Evolutionary conservation across 2,797 vertebrate genomes (phyloP), one percentile per base, ranked within the genome.

Genomic region (Microchirus variegatus): DNA sequence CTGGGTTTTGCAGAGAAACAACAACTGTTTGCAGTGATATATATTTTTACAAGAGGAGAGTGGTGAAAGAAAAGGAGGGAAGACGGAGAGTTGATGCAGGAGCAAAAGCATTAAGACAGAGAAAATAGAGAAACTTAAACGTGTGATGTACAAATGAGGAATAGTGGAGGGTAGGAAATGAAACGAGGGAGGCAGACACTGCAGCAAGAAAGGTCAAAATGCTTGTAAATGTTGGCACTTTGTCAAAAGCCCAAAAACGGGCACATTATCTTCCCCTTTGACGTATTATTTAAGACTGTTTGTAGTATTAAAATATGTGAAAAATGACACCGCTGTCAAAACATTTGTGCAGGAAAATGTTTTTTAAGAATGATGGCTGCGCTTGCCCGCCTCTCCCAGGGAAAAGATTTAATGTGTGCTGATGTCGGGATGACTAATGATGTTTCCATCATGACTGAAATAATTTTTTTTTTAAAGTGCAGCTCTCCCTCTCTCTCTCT

Each of bases 321-420:
- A 76, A 86, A 77, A 86, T 71, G 46, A 54, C 43, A 31, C 0
- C 4, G 19, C 19, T 88, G 80, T 89, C 88, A 84, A 67, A 87
- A 89, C 76, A 85, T 90, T 88, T 83, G 59, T 48, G 52, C 43
- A 65, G 41, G 17, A 62, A 74, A 73, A 77, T 66, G 43, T 83
- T 78, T 74, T 17, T 19, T 14, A 70, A 70, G 67, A 84, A 59
- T 31, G 65, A 84, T 77, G 67, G 60, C 62, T 62, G 48, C 56
- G 79, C 73, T 71, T 66, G 35, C 54, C 63, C n/a, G 45, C 67
- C 65, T 65, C 61, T 56, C 63, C 67, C 41, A 14, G 22, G 49
- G 56, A 36, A 11, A 42, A 66, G 58, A 76, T 70, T 67, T 59
- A 73, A 83, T 53, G 52, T 19, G n/a, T 43, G 0, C 77, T 36